A percentile compares a stretch with the other conserved stretches of the same genome.
Evolutionary conservation across 2,113 vertebrate species (phyloP).

Genomic region (Vulpes lagopus): DNA sequence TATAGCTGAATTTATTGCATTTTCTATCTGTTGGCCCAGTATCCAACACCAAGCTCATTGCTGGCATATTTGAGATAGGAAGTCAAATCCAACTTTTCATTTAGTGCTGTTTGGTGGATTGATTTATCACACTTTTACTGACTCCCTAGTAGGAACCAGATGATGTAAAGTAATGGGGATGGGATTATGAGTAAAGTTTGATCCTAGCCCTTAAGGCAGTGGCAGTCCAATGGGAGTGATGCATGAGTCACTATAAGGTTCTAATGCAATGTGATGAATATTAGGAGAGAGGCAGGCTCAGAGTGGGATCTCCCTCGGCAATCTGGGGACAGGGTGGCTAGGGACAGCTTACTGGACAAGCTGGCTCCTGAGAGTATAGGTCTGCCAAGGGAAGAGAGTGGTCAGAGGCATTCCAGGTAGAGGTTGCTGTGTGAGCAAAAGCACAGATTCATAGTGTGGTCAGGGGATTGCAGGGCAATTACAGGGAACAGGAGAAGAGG

Average conservation of each 20-base stretch:
- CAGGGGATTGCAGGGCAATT: neutral
- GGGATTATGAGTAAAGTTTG: neutral
- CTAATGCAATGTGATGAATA: neutral
- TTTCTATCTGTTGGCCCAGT: neutral
- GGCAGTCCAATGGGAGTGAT: neutral
- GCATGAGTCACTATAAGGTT: neutral
- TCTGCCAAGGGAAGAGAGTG: neutral
- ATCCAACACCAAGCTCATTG: neutral
- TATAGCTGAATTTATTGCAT: conserved; percentile 22
- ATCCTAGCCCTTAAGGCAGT: neutral
- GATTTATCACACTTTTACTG: neutral
- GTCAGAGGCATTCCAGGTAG: neutral
- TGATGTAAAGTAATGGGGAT: neutral
- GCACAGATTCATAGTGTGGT: neutral
- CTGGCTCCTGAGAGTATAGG: neutral
- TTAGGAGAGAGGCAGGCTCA: neutral
- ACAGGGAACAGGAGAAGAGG: neutral
- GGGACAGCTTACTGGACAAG: neutral
- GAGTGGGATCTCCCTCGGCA: neutral
- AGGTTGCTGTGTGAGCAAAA: neutral
- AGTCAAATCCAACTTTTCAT: conserved; percentile 49
- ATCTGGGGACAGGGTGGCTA: neutral
- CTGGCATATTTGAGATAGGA: conserved; percentile 1
- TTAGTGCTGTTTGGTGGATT: neutral
- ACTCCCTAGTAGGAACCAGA: neutral